Evolutionary conservation across 2,797 vertebrate genomes (phyloP), one percentile per base, ranked within the genome.

Genomic region (Malurus leucopterus): DNA sequence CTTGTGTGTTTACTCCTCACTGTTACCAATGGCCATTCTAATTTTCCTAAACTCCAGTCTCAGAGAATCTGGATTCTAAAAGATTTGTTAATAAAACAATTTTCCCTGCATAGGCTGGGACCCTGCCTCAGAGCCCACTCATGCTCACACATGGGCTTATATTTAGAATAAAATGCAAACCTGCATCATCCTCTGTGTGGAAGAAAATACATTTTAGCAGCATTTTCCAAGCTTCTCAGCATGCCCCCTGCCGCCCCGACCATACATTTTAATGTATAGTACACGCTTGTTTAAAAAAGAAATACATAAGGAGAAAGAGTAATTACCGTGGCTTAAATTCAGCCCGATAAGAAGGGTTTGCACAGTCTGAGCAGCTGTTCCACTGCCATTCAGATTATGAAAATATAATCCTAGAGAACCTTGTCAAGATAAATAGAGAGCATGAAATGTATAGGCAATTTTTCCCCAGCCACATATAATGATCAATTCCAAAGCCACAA

Each of bases 401-500:
- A 91, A 86, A 69, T 90, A 88, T 77, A 76, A 84, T 74, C 69
- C 58, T 86, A 62, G 87, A 90, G 77, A 93, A 80, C 82, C 74
- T 53, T 79, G 57, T 91, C 84, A 64, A 68, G 76, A 63, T 86
- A 91, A 91, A 84, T 69, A 80, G 53, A 40, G 85, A 86, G 40
- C 58, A 93, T 87, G 91, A 95, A 91, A 71, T 63, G 59, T 86
- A 93, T 63, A 91, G 92, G 87, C 90, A 74, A 61, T 90, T 95
- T 91, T 93, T 89, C 92, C 90, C 63, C 64, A 84, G 92, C 69
- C 69, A 91, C 84, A 79, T 91, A 90, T 76, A 93, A 92, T 75
- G 79, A 94, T 93, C 93, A 91, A 85, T 94, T 92, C 90, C 54
- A 92, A 95, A 93, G 92, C 94, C 91, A 92, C 92, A 88, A 92